A percentile compares a stretch with the other conserved stretches of the same genome.
Conservation (phyloP, 2,113 vertebrate species). For the Catharus bicknelli region DNA sequence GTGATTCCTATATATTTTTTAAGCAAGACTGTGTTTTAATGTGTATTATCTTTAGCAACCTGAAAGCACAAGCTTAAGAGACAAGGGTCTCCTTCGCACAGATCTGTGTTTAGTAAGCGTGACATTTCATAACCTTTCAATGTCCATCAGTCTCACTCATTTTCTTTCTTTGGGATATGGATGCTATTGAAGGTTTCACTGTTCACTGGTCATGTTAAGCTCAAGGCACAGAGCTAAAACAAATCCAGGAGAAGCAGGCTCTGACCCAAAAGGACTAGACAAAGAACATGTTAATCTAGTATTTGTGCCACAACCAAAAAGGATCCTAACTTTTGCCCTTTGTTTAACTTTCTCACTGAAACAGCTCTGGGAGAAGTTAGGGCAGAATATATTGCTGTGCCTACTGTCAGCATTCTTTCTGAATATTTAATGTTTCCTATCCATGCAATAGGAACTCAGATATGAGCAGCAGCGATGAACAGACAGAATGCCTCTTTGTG, state of each 20-base stretch:
- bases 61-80: background rate
- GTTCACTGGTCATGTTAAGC: background rate
- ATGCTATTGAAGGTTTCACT: background rate
- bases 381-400: background rate
- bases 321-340: background rate
- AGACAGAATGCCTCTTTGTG: background rate
- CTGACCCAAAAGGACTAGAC: background rate
- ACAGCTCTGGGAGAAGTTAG: background rate
- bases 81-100: background rate
- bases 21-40: background rate
- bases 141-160: background rate
- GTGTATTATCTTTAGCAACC: background rate
- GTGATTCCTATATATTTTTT: background rate
- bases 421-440: background rate
- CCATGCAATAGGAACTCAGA: background rate
- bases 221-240: background rate
- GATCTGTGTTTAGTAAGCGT: fast-evolving
- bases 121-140: background rate
- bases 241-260: background rate
- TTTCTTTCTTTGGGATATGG: background rate
- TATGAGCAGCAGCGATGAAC: background rate
- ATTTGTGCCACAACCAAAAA: background rate
- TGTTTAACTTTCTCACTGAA: background rate
- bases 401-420: background rate
- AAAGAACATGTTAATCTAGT: background rate